Conservation (phyloP, 64 coral and sea anemone genomes). For the Acropora tenuis region DNA sequence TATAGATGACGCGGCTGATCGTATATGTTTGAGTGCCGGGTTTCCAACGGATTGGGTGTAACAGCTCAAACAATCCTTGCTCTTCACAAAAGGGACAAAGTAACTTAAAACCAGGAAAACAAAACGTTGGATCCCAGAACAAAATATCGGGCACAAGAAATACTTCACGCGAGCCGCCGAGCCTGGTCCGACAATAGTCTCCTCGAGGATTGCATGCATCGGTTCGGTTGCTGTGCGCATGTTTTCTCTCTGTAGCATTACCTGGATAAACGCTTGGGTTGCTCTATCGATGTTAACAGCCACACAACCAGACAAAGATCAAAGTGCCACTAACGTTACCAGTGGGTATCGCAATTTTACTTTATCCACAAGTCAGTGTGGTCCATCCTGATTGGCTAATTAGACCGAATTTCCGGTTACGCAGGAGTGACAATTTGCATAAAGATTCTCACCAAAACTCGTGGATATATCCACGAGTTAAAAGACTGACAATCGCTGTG, state of each 20-base stretch:
- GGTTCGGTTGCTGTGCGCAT: conserved; percentile 44
- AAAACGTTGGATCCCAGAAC: conserved; percentile 56
- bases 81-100: neutral
- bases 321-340: neutral
- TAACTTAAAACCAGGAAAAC: conserved; percentile 2
- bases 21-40: neutral
- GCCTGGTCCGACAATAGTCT: conserved; percentile 48
- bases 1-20: neutral
- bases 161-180: conserved; percentile 41
- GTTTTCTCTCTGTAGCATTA: conserved; percentile 47
- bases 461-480: neutral
- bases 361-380: no score
- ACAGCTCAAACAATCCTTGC: neutral
- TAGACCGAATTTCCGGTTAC: no score
- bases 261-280: conserved; percentile 56
- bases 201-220: conserved; percentile 38
- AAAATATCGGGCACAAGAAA: conserved; percentile 59
- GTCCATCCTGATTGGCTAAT: no score
- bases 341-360: no score
- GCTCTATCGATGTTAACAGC: conserved; percentile 40
- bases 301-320: conserved; percentile 40
- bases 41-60: neutral
- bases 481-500: conserved; percentile 38
- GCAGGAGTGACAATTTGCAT: no score
- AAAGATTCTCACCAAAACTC: no score